These are phyloP conservation scores for Lichenostomus cassidix DNA, from an alignment of 2,113 vertebrate genomes.

Conservation along the genomic window DNA sequence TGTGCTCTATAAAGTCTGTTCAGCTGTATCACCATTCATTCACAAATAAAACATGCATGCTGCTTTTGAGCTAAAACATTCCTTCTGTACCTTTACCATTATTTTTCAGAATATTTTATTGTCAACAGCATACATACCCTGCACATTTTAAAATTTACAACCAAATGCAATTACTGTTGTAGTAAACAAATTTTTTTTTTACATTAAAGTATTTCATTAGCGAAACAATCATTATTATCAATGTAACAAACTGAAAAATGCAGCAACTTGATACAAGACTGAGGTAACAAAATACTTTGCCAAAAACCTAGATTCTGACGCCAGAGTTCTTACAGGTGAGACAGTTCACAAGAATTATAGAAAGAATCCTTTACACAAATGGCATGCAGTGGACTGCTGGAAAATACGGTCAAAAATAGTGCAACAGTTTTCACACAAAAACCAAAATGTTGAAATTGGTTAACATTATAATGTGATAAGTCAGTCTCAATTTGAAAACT, in stretches of 20 bases:
- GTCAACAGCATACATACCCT: conserved; percentile 5
- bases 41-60: not conserved
- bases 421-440: conserved; percentile 72
- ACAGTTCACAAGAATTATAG: conserved; percentile 68
- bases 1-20: not conserved
- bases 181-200: conserved; percentile 68
- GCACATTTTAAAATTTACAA: conserved; percentile 55
- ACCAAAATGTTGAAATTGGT: conserved; percentile 62
- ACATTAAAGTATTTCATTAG: conserved; percentile 78
- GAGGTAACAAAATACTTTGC: conserved; percentile 84
- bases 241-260: conserved; percentile 83
- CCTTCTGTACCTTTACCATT: not conserved
- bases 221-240: conserved; percentile 78
- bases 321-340: conserved; percentile 58
- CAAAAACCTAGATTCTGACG: conserved; percentile 72
- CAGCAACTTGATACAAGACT: conserved; percentile 81
- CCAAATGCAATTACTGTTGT: conserved; percentile 66
- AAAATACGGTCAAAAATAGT: conserved; percentile 60
- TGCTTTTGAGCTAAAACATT: not conserved
- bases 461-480: conserved; percentile 54
- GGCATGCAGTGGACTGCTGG: conserved; percentile 75
- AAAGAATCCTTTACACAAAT: conserved; percentile 68
- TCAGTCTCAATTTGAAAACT: conserved; percentile 59
- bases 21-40: not conserved
- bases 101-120: conserved; percentile 42